Evolutionary conservation across 2,113 vertebrate species (phyloP), one percentile per base, ranked within the genome.

Genomic region (Corvus hawaiiensis): DNA sequence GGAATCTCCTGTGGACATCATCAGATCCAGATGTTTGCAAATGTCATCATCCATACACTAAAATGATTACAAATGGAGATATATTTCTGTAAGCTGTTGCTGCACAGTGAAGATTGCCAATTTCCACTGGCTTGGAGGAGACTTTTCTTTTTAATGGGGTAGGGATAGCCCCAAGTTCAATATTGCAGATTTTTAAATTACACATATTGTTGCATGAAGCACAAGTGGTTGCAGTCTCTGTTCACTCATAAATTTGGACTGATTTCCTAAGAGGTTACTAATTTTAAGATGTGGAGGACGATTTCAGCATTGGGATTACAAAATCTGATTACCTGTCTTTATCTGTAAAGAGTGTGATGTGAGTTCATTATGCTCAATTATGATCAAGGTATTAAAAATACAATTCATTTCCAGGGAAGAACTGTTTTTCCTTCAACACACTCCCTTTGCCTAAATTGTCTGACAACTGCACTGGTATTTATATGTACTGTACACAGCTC

Each of bases 21-120:
- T 98, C 95, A 96, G 97, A 95, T 97, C 95, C 98, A 98, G 97
- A 98, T 98, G 97, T 97, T 97, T 96, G 89, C 63, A 97, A 94
- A 97, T 98, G 97, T 97, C 97, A 98, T 97, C 95, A 96, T 97
- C 81, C 67, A 51, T 97, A 96, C 72, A 94, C 39, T 96, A 87
- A 97, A 98, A 97, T 94, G 94, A 97, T 96, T 98, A 97, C 92
- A 98, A 97, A 97, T 96, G 77, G 78, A 96, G 93, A 96, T 75
- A 59, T 93, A 95, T 97, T 97, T 94, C 95, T 94, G 88, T 92
- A 23, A 89, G 87, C 62, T 94, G 58, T 97, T 98, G 97, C 94
- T 96, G 35, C 82, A 96, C 78, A 3, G 75, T 76, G 69, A 85
- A 68, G 84, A 92, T 90, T 97, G 93, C 89, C 94, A 97, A 80